Evolutionary conservation across 2,888 invertebrate species (phyloP), one percentile per base, ranked within the genome.

Genomic region (Electrophaes corylata): DNA sequence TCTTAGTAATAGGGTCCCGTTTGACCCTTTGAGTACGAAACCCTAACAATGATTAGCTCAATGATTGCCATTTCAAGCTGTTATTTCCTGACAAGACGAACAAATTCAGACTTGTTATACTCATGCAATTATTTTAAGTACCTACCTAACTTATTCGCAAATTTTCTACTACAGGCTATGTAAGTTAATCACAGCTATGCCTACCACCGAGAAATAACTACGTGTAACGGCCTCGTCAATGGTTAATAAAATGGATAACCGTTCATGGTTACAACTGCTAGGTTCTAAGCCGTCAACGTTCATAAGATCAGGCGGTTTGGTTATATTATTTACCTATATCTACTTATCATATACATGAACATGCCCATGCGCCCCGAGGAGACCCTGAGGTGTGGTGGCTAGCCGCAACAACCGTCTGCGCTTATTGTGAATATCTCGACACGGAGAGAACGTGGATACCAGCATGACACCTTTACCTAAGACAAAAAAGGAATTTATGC

Each of bases 221-320:
- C 63, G 20, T 59, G 52, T 75, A 78, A 78, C 74, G 73, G 78
- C 72, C 58, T 66, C 59, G 57, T 64, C 66, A 66, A 73, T 74
- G 64, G 67, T 67, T 67, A 74, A 76, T 80, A 79, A 79, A 79
- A 75, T 70, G 57, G 65, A 72, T 76, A 74, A 73, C 76, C 68
- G 73, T 77, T 67, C 69, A 61, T 69, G 60, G 59, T 48, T 67
- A 58, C 64, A 64, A 70, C 67, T 70, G 57, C 64, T 63, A 69
- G 64, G 58, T 61, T 57, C 49, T 46, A 54, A 60, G 63, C 64
- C 58, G 64, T 67, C 62, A 65, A 61, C 67, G 65, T 69, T 69
- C 59, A 57, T 54, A 62, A 62, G 57, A 67, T 67, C 64, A 55
- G 58, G 64, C 60, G 64, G 66, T 70, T 68, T 64, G 43, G 60